Evolutionary conservation across 1,140 invertebrate species (phyloP).

Genomic region (Lepidurus packardi): DNA sequence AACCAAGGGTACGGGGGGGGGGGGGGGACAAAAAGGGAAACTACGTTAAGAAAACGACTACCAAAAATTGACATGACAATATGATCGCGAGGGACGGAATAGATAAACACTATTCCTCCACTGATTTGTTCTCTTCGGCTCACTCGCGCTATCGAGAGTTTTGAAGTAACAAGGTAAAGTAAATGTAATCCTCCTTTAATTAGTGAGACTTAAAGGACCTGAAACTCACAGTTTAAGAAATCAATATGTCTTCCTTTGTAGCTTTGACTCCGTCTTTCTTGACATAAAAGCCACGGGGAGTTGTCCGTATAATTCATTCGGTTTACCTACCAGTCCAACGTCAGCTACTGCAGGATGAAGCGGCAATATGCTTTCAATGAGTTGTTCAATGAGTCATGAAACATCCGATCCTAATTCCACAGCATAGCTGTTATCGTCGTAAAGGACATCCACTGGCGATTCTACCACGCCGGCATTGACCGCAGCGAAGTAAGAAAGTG

Average conservation of each 20-base stretch:
- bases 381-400: too few relatives aligned
- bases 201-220: not conserved
- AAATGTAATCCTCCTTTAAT: not conserved
- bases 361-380: constrained; percentile 50
- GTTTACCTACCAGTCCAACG: constrained; percentile 47
- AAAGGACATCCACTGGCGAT: too few relatives aligned
- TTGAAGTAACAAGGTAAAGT: not conserved
- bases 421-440: too few relatives aligned
- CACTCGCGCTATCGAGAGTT: not conserved
- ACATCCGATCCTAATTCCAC: too few relatives aligned
- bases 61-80: too few relatives aligned
- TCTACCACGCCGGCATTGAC: too few relatives aligned
- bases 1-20: too few relatives aligned
- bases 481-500: too few relatives aligned
- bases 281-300: constrained; percentile 41
- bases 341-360: constrained; percentile 45
- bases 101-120: constrained; percentile 24
- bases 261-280: constrained; percentile 29
- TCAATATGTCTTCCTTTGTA: constrained; percentile 38
- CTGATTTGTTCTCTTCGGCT: not conserved
- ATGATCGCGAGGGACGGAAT: constrained; percentile 23
- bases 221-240: constrained; percentile 36
- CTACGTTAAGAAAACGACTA: too few relatives aligned
- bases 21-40: too few relatives aligned
- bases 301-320: constrained; percentile 46